phyloP scores from a whole-genome alignment of 2,888 invertebrate species.

The Bugulina stolonifera region DNA sequence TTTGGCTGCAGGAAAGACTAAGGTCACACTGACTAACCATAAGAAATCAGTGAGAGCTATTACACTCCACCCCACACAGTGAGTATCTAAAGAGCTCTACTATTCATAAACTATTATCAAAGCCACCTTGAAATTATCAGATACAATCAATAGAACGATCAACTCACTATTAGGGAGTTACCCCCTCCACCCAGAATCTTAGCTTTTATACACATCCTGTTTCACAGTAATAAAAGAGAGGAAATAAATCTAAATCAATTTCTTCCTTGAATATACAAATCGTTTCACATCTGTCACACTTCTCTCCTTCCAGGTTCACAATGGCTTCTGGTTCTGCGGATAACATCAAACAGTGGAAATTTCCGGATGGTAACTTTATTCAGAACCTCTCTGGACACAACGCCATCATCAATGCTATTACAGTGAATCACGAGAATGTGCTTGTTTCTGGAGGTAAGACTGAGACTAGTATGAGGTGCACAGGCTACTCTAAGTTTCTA shows the following conservation, averaged over 20 bases:
- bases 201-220: too few species aligned
- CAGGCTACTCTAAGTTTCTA: too few species aligned
- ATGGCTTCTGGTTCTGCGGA: constrained; percentile 97
- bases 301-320: constrained; percentile 62
- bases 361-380: constrained; percentile 93
- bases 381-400: constrained; percentile 95
- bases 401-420: constrained; percentile 92
- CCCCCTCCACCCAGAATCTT: too few species aligned
- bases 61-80: constrained; percentile 60
- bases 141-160: too few species aligned
- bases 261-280: too few species aligned
- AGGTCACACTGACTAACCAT: constrained; percentile 93
- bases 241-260: too few species aligned
- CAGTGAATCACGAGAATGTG: constrained; percentile 88
- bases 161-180: too few species aligned
- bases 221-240: too few species aligned
- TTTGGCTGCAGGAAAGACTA: constrained; percentile 86
- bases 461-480: too few species aligned
- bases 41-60: constrained; percentile 74
- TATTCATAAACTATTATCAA: neutral
- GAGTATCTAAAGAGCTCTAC: too few species aligned
- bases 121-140: neutral
- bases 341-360: constrained; percentile 98
- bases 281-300: neutral
- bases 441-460: constrained; percentile 78